Conservation (phyloP, 2,113 vertebrate genomes). For the Dasyprocta punctata region DNA sequence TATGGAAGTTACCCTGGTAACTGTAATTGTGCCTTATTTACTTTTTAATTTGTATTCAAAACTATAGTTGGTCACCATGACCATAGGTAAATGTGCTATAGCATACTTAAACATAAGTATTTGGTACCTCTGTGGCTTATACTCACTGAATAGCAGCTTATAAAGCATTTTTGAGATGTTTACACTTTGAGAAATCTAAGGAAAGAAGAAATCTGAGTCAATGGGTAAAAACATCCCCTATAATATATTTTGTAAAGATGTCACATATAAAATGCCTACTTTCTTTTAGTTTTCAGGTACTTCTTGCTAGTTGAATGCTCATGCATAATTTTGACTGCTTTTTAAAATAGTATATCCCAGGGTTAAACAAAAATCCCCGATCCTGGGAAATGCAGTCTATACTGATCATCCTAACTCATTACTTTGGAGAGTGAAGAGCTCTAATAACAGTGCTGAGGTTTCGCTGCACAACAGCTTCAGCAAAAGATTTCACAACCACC, state of each 20-base stretch:
- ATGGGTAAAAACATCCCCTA: background rate
- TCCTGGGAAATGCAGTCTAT: constrained; percentile 63
- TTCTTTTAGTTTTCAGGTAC: constrained; percentile 58
- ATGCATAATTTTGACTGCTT: constrained; percentile 55
- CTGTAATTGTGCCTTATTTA: background rate
- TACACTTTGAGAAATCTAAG: background rate
- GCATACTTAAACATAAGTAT: background rate
- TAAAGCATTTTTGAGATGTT: background rate
- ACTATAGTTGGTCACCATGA: background rate
- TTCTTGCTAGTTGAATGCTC: constrained; percentile 46
- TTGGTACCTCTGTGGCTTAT: background rate
- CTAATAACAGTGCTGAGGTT: constrained; percentile 78
- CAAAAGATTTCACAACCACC: constrained; percentile 83
- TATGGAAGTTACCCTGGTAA: background rate
- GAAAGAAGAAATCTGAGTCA: background rate
- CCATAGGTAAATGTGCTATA: background rate
- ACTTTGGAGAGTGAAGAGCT: constrained; percentile 65
- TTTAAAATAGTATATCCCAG: background rate
- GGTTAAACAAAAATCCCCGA: constrained; percentile 60
- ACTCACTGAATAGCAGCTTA: background rate
- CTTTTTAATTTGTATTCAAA: background rate
- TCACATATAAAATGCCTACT: background rate
- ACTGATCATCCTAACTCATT: constrained; percentile 53
- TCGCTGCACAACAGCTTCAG: constrained; percentile 50
- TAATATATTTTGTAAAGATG: background rate